Base-by-base conservation (phyloP, 2,888 invertebrate genomes). In the Chorisops tibialis region DNA sequence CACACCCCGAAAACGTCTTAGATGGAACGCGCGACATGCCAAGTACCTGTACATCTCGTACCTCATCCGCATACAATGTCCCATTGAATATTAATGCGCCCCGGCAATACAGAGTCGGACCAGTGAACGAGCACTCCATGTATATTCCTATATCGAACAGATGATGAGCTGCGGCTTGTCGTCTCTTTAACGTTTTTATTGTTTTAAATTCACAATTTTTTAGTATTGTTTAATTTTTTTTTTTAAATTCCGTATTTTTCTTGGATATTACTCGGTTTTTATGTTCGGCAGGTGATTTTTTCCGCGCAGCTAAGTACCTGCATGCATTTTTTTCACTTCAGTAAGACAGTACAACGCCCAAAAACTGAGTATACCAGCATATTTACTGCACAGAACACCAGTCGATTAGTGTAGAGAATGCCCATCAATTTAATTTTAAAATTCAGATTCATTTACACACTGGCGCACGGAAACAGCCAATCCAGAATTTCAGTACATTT, bases 11-110 rank as follows among this genome's bases (percentile, higher is more conserved):
- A 41, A 41, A 24, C 30, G n/a, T 19, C 54, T 59, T 48, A 56
- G 64, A 64, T 59, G 54, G 62, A 50, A 62, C 64, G 62, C 62
- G 62, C 64, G 64, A 64, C 64, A 64, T 64, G 64, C 62, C 64
- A 65, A 65, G 62, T 65, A 56, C 64, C 62, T 65, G 62, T 60
- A 51, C 50, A 39, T 62, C 50, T 60, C 60, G 59, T 59, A 48
- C 59, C 59, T 59, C 59, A 59, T 59, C 59, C 49, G 59, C 49
- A 59, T 59, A 59, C 59, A 59, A 59, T 59, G 39, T 59, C 59
- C 49, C 59, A 59, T 59, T 59, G 59, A 38, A 59, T 59, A 59
- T 59, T 59, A 59, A 59, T 59, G 59, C 47, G 35, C 56, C 16
- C 56, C 7, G 54, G 18, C 43, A 38, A 38, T 38, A 52, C 16